Base-by-base conservation (phyloP, 1,140 invertebrate species). In the Drosophila sucinea region DNA sequence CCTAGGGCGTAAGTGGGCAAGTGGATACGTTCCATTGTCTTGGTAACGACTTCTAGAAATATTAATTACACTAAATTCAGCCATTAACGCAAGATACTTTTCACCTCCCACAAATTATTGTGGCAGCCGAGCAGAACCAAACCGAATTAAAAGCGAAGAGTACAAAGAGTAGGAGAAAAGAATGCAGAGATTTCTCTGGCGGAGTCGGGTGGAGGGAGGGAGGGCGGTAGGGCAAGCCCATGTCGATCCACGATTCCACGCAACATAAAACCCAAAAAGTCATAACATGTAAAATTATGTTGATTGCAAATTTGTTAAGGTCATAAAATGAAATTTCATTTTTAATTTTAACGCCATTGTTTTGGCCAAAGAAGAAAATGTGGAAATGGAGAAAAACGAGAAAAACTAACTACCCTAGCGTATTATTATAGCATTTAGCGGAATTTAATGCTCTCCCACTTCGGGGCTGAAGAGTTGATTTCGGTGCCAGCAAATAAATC, bases 341-440 rank as follows among this genome's bases (percentile, higher is more conserved):
- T 89, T 89, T 89, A 89, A 89, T 89, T 89, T 89, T 82, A 89
- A 89, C 84, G 84, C 84, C 84, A 89, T 89, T 89, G 84, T 89
- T 75, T 75, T 70, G 58, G 67, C 8, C 23, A 38, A 41, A 38
- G 17, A 25, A 55, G 66, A 40, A 17, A 17, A 17, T 17, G 17
- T 68, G 72, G 41, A 2, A 67, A 68, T 51, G 57, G 2, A 67
- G 17, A 55, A 63, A n/a, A 47, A 56, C 4, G 10, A 69, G 58
- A 62, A 75, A 58, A 70, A 70, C 41, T 38, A 61, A 54, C 65
- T 58, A 44, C 54, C 44, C 10, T 65, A 61, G 85, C 71, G 72
- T 89, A 90, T 89, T 90, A 89, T 85, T 85, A 89, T 75, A 61
- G 85, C 85, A 85, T 89, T 89, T 90, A 89, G 85, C 85, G 72